Percentiles rank a stretch among this genome's conserved stretches.
Conservation (phyloP, 2,888 invertebrate genomes). For the Hyposoter dolosus region DNA sequence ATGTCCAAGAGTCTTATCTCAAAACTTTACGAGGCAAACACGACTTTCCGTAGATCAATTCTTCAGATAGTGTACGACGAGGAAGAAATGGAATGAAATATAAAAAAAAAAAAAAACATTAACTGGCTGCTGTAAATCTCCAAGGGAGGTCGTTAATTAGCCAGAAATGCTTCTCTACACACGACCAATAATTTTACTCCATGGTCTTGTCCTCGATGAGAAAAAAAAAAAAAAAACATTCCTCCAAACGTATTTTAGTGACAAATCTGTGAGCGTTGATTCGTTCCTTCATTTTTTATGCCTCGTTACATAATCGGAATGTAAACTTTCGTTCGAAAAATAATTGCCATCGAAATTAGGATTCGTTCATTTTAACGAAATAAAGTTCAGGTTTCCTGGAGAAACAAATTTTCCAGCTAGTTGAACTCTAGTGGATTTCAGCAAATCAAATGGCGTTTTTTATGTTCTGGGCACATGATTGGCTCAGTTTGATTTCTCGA, state of each 20-base stretch:
- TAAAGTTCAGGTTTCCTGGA: background rate
- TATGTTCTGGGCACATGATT: background rate
- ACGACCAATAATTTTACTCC: conserved; percentile 14
- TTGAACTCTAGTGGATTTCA: background rate
- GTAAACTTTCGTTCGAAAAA: background rate
- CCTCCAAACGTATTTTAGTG: background rate
- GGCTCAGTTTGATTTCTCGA: background rate
- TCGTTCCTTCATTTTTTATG: background rate
- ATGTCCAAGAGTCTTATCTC: conserved; percentile 61
- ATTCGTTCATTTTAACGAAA: background rate
- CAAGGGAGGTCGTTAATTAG: conserved; percentile 67
- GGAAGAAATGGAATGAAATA: conserved; percentile 24
- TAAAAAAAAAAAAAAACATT: conserved; percentile 17
- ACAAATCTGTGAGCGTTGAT: background rate
- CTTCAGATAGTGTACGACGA: conserved; percentile 10
- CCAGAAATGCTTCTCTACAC: conserved; percentile 44
- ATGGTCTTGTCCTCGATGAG: background rate
- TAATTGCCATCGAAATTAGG: background rate
- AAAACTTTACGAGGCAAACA: conserved; percentile 67
- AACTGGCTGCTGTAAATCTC: conserved; percentile 8
- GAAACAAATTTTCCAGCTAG: background rate
- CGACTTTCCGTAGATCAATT: conserved; percentile 66
- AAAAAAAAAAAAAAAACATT: background rate
- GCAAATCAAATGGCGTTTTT: background rate
- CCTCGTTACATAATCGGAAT: background rate